These are phyloP conservation scores for Champsocephalus esox DNA, from an alignment of 2,797 vertebrate genomes.

Conservation along the genomic window DNA sequence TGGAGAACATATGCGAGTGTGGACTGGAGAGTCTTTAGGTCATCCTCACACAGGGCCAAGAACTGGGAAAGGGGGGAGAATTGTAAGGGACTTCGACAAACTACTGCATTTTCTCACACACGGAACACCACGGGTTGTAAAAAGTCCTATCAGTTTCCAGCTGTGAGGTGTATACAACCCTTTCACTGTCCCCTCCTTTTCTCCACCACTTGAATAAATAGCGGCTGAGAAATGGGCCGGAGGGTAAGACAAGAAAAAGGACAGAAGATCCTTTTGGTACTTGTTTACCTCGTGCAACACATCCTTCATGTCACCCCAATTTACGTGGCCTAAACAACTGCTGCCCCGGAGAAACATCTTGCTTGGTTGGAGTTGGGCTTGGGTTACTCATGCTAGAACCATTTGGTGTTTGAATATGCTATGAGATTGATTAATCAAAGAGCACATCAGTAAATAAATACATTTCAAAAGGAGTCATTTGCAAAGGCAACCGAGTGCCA, in stretches of 20 bases:
- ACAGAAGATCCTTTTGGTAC: conserved; percentile 58
- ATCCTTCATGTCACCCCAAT: conserved; percentile 70
- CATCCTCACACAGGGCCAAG: conserved; percentile 49
- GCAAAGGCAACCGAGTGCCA: conserved; percentile 43
- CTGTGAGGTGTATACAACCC: conserved; percentile 81
- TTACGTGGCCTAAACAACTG: conserved; percentile 62
- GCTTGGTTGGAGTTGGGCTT: conserved; percentile 33
- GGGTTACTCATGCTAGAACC: background rate
- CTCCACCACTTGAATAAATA: conserved; percentile 78
- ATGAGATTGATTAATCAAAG: conserved; percentile 36
- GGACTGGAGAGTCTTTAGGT: conserved; percentile 55
- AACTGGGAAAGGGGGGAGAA: conserved; percentile 31
- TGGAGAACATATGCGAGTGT: conserved; percentile 57
- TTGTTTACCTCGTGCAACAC: conserved; percentile 74
- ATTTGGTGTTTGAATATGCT: conserved; percentile 17
- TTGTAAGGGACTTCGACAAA: conserved; percentile 59
- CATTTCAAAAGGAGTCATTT: conserved; percentile 52
- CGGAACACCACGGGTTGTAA: conserved; percentile 69
- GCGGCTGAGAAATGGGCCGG: conserved; percentile 68
- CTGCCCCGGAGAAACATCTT: conserved; percentile 25
- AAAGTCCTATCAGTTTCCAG: conserved; percentile 81
- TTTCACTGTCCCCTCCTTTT: conserved; percentile 72
- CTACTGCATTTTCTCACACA: conserved; percentile 73
- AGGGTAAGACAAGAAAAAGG: conserved; percentile 54
- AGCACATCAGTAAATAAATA: conserved; percentile 34